Evolutionary conservation across 2,797 vertebrate genomes (phyloP).

Genomic region (Glyptemys insculpta): DNA sequence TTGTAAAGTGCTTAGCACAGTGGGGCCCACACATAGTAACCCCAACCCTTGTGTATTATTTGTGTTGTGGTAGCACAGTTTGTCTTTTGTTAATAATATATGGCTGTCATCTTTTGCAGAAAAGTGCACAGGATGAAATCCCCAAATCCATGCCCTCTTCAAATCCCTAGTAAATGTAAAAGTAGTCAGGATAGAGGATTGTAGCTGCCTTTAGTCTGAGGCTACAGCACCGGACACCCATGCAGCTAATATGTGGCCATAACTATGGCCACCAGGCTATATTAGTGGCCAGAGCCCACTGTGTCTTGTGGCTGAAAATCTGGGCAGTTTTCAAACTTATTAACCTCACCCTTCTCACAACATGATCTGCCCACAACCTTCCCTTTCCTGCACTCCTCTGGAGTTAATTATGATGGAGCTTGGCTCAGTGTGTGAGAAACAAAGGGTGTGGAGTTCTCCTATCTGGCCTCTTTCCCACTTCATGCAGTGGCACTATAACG

Average conservation of each 20-base stretch:
- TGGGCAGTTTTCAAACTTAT: constrained; percentile 9
- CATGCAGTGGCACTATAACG: accelerated
- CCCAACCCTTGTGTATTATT: background rate
- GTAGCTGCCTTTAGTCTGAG: too few relatives aligned
- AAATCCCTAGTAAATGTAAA: background rate
- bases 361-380: background rate
- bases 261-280: background rate
- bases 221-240: background rate
- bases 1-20: background rate
- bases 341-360: background rate
- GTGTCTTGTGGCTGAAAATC: background rate
- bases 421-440: background rate
- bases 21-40: background rate
- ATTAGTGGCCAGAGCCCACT: background rate
- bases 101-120: background rate
- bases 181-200: too few relatives aligned
- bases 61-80: background rate
- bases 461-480: accelerated
- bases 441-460: background rate
- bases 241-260: background rate
- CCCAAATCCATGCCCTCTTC: background rate
- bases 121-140: background rate
- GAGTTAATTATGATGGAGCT: background rate
- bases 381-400: background rate
- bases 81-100: background rate